Base-by-base conservation (phyloP, 2,797 vertebrate species). In the Hipposideros larvatus region DNA sequence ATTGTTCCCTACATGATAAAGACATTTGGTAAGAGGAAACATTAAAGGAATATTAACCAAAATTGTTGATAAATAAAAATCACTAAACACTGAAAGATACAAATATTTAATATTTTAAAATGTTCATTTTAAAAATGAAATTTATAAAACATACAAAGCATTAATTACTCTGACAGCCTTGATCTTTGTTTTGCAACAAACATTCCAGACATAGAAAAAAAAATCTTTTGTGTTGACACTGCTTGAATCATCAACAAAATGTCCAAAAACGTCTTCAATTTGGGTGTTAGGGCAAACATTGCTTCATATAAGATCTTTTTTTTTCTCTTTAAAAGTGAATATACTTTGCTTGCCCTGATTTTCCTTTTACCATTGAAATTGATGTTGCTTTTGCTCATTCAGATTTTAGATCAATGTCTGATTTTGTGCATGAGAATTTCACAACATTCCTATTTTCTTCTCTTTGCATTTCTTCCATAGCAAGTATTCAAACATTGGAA, bases 401-500 rank as follows among this genome's bases (percentile, higher is more conserved):
- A 70, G 83, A 80, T 65, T 91, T 91, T 61, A 82, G 61, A 87
- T 80, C 78, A 18, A 37, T 65, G 92, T 95, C 94, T 94, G 78
- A 92, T 55, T 91, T 91, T 59, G 43, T 41, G 37, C 74, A 82
- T 41, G 63, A 90, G 65, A 96, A 96, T 87, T 83, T 79, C 41
- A 51, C 41, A 57, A 14, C 28, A 34, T 87, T 84, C 70, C 55
- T 66, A 55, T 95, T 61, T 94, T 87, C 31, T 93, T 94, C 82
- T 90, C 48, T 92, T 86, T 87, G 59, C 88, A 74, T 97, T 96
- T 97, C 74, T 87, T 70, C 74, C 87, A n/a, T 6, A 59, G 78
- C 8, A 22, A 92, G 84, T 91, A 93, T 90, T 92, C 91, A 80
- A 92, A 70, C 75, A 7, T 70, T 73, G 79, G 96, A 53, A 96